These are phyloP conservation scores for Ceramica pisi DNA, from an alignment of 2,888 invertebrate species.

Conservation along the genomic window DNA sequence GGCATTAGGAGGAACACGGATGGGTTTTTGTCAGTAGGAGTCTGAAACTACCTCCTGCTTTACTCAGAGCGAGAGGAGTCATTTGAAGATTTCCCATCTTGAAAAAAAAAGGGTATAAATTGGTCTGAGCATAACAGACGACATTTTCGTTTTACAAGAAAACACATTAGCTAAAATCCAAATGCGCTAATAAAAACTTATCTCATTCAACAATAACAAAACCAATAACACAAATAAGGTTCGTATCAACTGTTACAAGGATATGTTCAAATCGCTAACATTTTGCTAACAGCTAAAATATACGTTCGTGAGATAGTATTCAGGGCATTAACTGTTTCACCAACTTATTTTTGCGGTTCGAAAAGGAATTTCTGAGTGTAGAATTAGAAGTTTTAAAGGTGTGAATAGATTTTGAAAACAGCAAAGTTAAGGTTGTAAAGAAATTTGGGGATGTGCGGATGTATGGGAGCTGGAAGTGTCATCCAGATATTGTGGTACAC, in stretches of 20 bases:
- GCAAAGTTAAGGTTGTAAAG: slow-evolving; percentile 55
- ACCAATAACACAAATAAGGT: slow-evolving; percentile 50
- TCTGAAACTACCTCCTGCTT: too few species aligned
- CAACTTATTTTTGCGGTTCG: slow-evolving; percentile 12
- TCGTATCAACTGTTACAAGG: slow-evolving; percentile 38
- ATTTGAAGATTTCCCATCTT: too few species aligned
- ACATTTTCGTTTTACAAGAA: slow-evolving; percentile 6
- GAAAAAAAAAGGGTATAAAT: too few species aligned
- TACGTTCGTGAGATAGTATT: slow-evolving; percentile 65
- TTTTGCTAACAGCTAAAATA: slow-evolving; percentile 67
- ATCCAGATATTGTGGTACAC: background rate
- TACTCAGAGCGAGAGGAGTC: too few species aligned
- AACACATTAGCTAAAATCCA: slow-evolving; percentile 3
- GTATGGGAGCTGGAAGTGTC: slow-evolving; percentile 47
- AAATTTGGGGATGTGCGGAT: slow-evolving; percentile 54
- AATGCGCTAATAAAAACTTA: slow-evolving; percentile 14
- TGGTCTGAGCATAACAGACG: background rate
- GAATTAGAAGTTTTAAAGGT: background rate
- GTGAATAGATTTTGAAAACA: slow-evolving; percentile 29
- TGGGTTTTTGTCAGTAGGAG: too few species aligned
- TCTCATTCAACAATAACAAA: slow-evolving; percentile 34
- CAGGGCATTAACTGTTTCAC: slow-evolving; percentile 57
- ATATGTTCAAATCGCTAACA: slow-evolving; percentile 61
- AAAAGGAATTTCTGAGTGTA: background rate
- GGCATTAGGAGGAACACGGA: too few species aligned